Base-by-base conservation (phyloP, 2,888 invertebrate genomes). In the Neocrepidodera transversa region DNA sequence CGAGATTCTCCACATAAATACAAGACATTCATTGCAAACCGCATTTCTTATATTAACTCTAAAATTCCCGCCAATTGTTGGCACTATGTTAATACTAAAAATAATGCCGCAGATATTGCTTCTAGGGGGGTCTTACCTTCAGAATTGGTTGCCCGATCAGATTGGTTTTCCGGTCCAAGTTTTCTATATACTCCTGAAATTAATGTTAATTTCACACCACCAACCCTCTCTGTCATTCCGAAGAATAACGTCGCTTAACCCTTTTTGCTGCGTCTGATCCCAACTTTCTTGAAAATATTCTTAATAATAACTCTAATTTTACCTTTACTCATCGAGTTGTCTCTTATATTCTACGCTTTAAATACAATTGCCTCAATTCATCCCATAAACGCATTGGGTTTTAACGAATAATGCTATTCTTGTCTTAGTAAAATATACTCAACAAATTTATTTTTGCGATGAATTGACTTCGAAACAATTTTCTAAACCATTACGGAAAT, bases 1-100 rank as follows among this genome's bases (percentile, higher is more conserved):
- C 38, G 50, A 13, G 4, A 13, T 6, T 11, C 28, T n/a, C 55
- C 55, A 2, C 14, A 16, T 26, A 7, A 23, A 23, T 60, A 42
- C 49, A 60, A 60, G 16, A 60, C 55, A 4, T 60, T 60, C 16
- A 50, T 28, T 2, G 6, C 5, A 8, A 28, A 28, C 10, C 28
- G 28, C 8, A 10, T 28, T 10, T 5, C 28, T 28, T 28, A 28
- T 28, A 28, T 8, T 8, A 28, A 4, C 8, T 28, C 5, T 10
- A 8, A 5, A 5, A 28, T 5, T 2, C 14, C 8, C 2, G 6
- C 8, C 8, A 10, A 5, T 5, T 28, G 8, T 28, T 28, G 8
- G 6, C 10, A 28, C 2, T 6, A 23, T 23, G 6, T 23, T 23
- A 23, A 23, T 23, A 23, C 3, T 3, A 23, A 23, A 23, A 23